Evolutionary conservation across 1,140 invertebrate genomes (phyloP).

Genomic region (Papilio glaucus): DNA sequence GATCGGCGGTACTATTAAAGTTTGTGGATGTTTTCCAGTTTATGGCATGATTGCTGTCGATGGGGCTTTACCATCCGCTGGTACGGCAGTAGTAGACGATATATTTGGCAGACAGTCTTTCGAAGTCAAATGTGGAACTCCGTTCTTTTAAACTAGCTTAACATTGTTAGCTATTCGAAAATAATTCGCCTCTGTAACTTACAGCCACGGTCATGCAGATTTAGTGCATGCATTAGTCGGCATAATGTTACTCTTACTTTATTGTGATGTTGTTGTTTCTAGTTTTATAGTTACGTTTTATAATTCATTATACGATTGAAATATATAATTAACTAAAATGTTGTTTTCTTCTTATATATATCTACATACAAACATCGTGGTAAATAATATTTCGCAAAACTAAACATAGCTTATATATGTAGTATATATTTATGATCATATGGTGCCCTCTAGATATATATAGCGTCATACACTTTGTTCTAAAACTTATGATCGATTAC

Average conservation of each 20-base stretch:
- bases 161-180: neutral
- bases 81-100: conserved; percentile 55
- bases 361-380: neutral
- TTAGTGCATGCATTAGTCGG: conserved; percentile 13
- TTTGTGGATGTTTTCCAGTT: conserved; percentile 71
- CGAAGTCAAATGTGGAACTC: conserved; percentile 50
- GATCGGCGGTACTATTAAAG: conserved; percentile 67
- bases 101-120: conserved; percentile 53
- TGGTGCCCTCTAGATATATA: too few species aligned
- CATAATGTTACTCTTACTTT: conserved; percentile 31
- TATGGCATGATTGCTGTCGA: conserved; percentile 68
- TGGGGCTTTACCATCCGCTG: conserved; percentile 63
- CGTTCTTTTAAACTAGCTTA: conserved; percentile 40
- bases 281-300: conserved; percentile 25
- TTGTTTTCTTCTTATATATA: conserved; percentile 3
- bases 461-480: too few species aligned
- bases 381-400: too few species aligned
- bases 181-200: conserved; percentile 25
- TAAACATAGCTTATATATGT: too few species aligned
- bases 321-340: conserved; percentile 12
- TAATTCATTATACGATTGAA: conserved; percentile 22
- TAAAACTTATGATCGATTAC: too few species aligned
- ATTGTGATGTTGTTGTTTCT: conserved; percentile 23
- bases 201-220: conserved; percentile 19
- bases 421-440: too few species aligned